Evolutionary conservation across 2,888 invertebrate species (phyloP).

Genomic region (Cetonia aurata): DNA sequence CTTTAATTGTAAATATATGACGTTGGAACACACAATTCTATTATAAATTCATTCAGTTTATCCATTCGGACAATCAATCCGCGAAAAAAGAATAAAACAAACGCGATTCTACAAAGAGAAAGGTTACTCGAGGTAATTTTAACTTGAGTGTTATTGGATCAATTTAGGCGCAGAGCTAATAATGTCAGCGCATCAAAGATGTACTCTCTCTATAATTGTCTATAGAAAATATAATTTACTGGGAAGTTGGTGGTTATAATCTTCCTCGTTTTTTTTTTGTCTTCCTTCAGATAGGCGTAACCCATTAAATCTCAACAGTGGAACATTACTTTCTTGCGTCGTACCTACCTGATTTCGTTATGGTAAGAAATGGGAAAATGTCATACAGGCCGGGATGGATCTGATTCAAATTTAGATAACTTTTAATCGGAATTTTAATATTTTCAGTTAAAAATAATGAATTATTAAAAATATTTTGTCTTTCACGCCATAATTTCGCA

Average conservation of each 20-base stretch:
- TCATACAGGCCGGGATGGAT: conserved; percentile 4
- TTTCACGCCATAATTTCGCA: too few species aligned
- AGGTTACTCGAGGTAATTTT: too few species aligned
- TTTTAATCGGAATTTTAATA: neutral
- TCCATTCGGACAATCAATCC: too few species aligned
- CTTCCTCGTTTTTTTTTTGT: conserved; percentile 46
- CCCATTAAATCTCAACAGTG: conserved; percentile 49
- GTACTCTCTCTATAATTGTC: conserved; percentile 42
- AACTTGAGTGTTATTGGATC: conserved; percentile 1
- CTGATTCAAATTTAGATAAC: conserved; percentile 21
- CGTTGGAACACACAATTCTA: too few species aligned
- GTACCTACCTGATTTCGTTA: conserved; percentile 13
- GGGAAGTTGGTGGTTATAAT: conserved; percentile 44
- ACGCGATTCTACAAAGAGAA: too few species aligned
- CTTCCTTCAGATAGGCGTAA: conserved; percentile 49
- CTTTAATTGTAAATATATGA: too few species aligned
- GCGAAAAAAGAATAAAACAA: too few species aligned
- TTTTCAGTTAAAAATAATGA: too few species aligned
- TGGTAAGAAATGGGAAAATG: conserved; percentile 14
- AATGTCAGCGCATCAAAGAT: conserved; percentile 38
- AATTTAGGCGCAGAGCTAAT: conserved; percentile 22
- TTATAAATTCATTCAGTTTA: too few species aligned
- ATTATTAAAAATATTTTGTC: too few species aligned
- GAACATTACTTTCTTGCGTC: conserved; percentile 31
- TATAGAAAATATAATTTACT: conserved; percentile 47